Evolutionary conservation across 2,113 vertebrate species (phyloP).

Genomic region (Misgurnus anguillicaudatus): DNA sequence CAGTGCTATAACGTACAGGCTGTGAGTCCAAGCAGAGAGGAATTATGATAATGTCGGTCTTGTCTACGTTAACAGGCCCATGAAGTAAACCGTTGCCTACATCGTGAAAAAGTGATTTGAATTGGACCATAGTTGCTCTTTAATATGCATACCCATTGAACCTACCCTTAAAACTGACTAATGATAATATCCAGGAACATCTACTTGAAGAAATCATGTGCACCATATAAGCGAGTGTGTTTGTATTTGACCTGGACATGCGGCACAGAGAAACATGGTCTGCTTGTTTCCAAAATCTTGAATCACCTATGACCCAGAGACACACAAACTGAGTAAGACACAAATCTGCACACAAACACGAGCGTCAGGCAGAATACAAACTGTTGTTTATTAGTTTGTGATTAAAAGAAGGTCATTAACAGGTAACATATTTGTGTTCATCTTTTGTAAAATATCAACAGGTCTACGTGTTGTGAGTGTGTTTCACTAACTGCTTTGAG

Average conservation of each 20-base stretch:
- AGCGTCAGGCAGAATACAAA: neutral
- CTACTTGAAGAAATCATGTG: too few relatives aligned
- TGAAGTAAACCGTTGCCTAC: too few relatives aligned
- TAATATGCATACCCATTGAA: too few relatives aligned
- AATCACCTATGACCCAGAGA: conserved; percentile 73
- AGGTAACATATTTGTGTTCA: neutral
- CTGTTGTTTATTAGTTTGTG: neutral
- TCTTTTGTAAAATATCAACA: conserved; percentile 12
- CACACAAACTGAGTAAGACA: neutral
- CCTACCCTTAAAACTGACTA: neutral
- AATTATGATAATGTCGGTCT: too few relatives aligned
- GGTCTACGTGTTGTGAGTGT: neutral
- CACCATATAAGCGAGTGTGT: neutral
- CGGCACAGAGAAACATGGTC: conserved; percentile 68
- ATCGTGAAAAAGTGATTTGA: too few relatives aligned
- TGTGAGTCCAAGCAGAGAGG: too few relatives aligned
- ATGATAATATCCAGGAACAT: too few relatives aligned
- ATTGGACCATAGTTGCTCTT: too few relatives aligned
- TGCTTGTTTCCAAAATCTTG: conserved; percentile 77
- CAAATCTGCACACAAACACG: neutral
- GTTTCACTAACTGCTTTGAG: conserved; percentile 77
- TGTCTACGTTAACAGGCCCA: too few relatives aligned
- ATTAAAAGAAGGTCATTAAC: neutral
- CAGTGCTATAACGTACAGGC: too few relatives aligned
- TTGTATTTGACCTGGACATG: conserved; percentile 64